Evolutionary conservation across 2,888 invertebrate genomes (phyloP), one percentile per base, ranked within the genome.

Genomic region (Eretmocerus hayati): DNA sequence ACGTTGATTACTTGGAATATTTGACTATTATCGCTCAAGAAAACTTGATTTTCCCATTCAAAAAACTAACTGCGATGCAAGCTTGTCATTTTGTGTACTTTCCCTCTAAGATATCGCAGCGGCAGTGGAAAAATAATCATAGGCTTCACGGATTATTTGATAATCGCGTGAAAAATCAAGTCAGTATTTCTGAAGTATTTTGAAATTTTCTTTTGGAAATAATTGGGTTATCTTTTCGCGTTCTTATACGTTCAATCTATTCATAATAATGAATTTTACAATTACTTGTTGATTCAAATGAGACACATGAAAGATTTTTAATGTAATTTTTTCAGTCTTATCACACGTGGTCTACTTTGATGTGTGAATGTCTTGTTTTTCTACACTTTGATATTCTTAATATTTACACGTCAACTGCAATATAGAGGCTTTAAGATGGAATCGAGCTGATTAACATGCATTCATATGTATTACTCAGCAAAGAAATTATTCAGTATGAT

Each of bases 321-420:
- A 51, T 22, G 50, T 51, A 54, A 54, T 46, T 51, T 45, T 51
- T 51, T 54, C 54, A 54, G 54, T 54, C 54, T 54, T 54, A 46
- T 51, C 51, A 51, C 50, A 54, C 50, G 51, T 54, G 54, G 51
- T 54, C 51, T 54, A 48, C 38, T 23, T 51, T 44, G 51, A 46
- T 48, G 47, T 44, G 38, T 39, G 47, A 45, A 39, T 50, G 46
- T 39, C 15, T 35, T 32, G 42, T 46, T 47, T 32, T 11, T 41
- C 50, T 50, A 53, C 47, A 45, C 42, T 53, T 53, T 53, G 53
- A 53, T 50, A 53, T 50, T 50, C n/a, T n/a, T 45, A 50, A 42
- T 53, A 53, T 53, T 42, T 53, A 53, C 53, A 53, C 45, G 48
- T 53, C 45, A 42, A 50, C 36, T 36, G 30, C 45, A 15, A 37